Evolutionary conservation across 2,113 vertebrate genomes (phyloP), one percentile per base, ranked within the genome.

Genomic region (Megaleporinus macrocephalus): DNA sequence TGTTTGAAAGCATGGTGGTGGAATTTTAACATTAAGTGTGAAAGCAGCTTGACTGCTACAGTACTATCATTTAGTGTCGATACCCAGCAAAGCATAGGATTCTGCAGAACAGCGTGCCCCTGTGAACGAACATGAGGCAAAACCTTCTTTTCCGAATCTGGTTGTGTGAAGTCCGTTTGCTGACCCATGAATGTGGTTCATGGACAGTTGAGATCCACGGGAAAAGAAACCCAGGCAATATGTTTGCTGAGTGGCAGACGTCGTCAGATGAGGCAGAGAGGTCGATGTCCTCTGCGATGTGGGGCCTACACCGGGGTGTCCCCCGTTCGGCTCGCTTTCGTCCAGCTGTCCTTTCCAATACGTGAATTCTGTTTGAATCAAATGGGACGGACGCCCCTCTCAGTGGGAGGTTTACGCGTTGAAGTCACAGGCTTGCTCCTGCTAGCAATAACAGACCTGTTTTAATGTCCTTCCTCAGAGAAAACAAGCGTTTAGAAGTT

Each of bases 151-250:
- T 14, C 15, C 1, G 14, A 22, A 55, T 22, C 0, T 6, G 53
- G 20, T 55, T 55, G 0, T 1, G 1, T 7, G 0, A 22, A 22
- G 53, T 22, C 53, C 16, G 10, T 13, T 27, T 63, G 14, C 10
- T 44, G 4, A 74, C 15, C 74, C 44, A 57, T 26, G 30, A 76
- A 24, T 3, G 14, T 4, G 33, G 15, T 22, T 65, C 30, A 55
- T 26, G 55, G 63, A 55, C 73, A 88, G 86, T 86, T 87, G 86
- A 87, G 89, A 88, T 85, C 83, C 88, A 90, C 13, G n/a, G 84
- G 88, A 87, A 82, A 87, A 90, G 88, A 85, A 86, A 89, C 90
- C 82, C 87, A 85, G 84, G 88, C 85, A 90, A 86, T 89, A 89
- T 87, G 86, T 83, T 92, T 92, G 90, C 90, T 73, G 61, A 83